Evolutionary conservation across 2,797 vertebrate genomes (phyloP).

Genomic region (Enteromius argenteus): DNA sequence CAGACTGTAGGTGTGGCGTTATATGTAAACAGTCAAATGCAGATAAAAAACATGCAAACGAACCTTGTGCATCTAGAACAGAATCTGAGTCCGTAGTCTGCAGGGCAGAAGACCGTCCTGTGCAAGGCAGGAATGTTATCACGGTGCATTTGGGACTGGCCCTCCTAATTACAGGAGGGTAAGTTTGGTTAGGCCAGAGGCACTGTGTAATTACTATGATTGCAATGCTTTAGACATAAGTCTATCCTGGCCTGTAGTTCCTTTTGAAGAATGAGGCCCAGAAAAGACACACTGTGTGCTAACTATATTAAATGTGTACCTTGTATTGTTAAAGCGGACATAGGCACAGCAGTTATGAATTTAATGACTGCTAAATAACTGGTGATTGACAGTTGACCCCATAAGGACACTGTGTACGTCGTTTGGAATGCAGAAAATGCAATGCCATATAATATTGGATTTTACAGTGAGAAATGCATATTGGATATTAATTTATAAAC

Average conservation of each 20-base stretch:
- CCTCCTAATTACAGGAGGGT: conserved; percentile 64
- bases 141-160: conserved; percentile 61
- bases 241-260: conserved; percentile 50
- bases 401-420: not conserved
- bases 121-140: conserved; percentile 62
- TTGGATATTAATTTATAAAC: not conserved
- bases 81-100: conserved; percentile 50
- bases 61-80: conserved; percentile 57
- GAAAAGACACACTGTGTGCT: conserved; percentile 28
- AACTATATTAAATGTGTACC: conserved; percentile 42
- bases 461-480: not conserved
- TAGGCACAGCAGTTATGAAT: conserved; percentile 2
- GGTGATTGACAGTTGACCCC: conserved; percentile 14
- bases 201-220: conserved; percentile 65
- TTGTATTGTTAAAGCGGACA: conserved; percentile 24
- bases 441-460: not conserved
- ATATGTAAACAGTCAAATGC: conserved; percentile 58
- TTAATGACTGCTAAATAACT: conserved; percentile 4
- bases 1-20: conserved; percentile 63
- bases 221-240: conserved; percentile 58
- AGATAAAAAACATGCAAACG: conserved; percentile 56
- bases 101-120: conserved; percentile 51
- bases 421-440: not conserved
- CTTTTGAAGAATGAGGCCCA: conserved; percentile 46
- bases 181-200: conserved; percentile 59